A percentile compares a stretch with the other conserved stretches of the same genome.
Evolutionary conservation across 2,113 vertebrate species (phyloP).

Genomic region (Macrotus californicus): DNA sequence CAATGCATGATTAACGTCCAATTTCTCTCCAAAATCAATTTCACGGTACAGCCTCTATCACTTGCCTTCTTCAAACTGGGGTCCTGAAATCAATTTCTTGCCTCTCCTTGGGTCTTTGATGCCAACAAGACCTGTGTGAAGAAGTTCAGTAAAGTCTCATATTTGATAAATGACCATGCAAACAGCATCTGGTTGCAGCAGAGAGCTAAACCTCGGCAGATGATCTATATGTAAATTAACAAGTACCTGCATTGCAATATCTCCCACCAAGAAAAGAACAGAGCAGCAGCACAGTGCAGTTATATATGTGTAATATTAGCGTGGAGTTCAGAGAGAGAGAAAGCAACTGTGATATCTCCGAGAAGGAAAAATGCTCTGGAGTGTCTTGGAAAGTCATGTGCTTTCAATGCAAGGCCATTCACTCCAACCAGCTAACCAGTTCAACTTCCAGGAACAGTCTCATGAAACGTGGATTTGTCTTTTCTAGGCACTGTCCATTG

Average conservation of each 20-base stretch:
- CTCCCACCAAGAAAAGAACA: background rate
- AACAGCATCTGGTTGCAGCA: background rate
- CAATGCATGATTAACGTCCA: background rate
- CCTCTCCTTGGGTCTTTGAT: background rate
- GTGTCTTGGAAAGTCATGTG: background rate
- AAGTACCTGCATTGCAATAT: background rate
- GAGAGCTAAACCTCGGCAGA: background rate
- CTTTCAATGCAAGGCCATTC: background rate
- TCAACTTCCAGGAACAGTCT: background rate
- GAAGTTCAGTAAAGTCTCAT: background rate
- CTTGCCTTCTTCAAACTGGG: background rate
- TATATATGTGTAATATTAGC: background rate
- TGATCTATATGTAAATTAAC: background rate
- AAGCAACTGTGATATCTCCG: background rate
- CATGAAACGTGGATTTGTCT: background rate
- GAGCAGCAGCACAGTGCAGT: background rate
- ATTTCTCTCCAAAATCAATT: background rate
- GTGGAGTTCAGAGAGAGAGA: background rate
- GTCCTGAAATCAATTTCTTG: constrained; percentile 1
- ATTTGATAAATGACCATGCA: background rate
- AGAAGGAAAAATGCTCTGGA: background rate
- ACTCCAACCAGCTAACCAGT: background rate
- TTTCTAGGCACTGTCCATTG: background rate
- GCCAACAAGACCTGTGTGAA: background rate
- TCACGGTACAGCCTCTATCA: background rate